Evolutionary conservation across 2,113 vertebrate genomes (phyloP).

Genomic region (Ammodytes dubius): DNA sequence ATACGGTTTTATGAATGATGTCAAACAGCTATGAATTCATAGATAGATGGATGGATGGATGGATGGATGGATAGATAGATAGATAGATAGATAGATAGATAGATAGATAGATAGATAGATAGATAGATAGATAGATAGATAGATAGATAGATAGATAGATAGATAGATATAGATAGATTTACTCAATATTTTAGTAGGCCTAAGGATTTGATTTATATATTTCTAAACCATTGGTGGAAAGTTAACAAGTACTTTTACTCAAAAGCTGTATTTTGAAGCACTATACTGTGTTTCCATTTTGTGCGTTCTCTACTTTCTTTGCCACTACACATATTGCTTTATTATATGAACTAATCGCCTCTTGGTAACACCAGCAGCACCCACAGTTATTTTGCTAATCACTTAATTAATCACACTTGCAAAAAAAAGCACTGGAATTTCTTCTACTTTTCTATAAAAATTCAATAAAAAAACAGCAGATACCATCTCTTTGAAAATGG

Average conservation of each 20-base stretch:
- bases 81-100: no score
- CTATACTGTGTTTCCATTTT: background rate
- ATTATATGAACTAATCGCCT: background rate
- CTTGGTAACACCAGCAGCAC: background rate
- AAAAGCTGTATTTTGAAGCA: background rate
- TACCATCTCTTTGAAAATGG: constrained; percentile 74
- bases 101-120: no score
- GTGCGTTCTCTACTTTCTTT: background rate
- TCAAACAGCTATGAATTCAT: background rate
- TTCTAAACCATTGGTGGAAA: background rate
- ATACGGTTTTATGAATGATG: constrained; percentile 41
- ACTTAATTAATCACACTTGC: background rate
- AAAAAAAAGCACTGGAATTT: background rate
- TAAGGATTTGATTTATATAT: no score
- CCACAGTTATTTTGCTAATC: background rate
- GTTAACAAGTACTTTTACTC: background rate
- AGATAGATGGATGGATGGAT: no score
- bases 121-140: no score
- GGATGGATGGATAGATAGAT: no score
- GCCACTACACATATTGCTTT: no score
- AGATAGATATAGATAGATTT: no score
- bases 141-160: no score
- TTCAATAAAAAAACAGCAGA: background rate
- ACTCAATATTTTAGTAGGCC: no score
- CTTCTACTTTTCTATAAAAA: background rate